Evolutionary conservation across 2,888 invertebrate species (phyloP).

Genomic region (Sturmia bella): DNA sequence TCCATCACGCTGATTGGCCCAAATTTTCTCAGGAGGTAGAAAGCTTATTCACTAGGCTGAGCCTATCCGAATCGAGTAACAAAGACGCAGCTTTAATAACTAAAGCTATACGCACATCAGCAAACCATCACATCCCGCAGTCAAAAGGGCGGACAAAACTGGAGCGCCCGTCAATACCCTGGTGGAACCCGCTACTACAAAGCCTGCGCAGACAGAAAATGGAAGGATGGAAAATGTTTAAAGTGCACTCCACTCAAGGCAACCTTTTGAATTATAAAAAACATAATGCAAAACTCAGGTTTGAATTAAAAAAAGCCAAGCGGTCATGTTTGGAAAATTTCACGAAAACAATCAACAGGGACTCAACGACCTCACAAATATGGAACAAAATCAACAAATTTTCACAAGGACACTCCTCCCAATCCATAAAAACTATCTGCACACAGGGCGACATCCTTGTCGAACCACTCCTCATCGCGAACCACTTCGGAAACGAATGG

Average conservation of each 20-base stretch:
- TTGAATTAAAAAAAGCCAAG: too few species aligned
- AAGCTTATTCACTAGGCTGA: not conserved
- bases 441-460: too few species aligned
- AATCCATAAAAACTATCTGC: too few species aligned
- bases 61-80: not conserved
- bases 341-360: too few species aligned
- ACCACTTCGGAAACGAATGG: too few species aligned
- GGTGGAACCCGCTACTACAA: not conserved
- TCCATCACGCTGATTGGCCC: not conserved
- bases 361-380: too few species aligned
- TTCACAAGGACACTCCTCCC: too few species aligned
- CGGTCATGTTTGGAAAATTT: too few species aligned
- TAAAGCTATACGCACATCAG: constrained; percentile 4
- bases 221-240: constrained; percentile 1
- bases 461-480: too few species aligned
- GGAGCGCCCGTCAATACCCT: not conserved
- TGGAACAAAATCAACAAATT: too few species aligned
- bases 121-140: constrained; percentile 3
- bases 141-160: not conserved
- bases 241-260: too few species aligned
- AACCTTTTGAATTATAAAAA: constrained; percentile 7
- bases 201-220: not conserved
- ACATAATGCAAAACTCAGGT: constrained; percentile 7
- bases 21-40: not conserved
- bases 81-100: constrained; percentile 8